phyloP scores from a whole-genome alignment of 2,888 invertebrate species.

The Amphipyra berbera region DNA sequence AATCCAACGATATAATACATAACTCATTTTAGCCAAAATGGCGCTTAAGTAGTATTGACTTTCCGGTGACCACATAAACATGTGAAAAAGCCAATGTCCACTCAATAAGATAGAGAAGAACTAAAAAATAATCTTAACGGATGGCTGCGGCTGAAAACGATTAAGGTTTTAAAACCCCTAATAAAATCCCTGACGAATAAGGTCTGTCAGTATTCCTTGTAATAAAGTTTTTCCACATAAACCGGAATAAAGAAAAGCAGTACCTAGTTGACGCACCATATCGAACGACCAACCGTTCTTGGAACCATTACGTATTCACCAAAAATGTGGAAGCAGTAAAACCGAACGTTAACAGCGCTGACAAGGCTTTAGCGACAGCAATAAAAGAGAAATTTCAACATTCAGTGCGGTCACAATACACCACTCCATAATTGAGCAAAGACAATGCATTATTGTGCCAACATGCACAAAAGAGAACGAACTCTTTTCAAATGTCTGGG shows the following conservation, averaged over 20 bases:
- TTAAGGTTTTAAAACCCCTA: no score
- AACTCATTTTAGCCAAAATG: no score
- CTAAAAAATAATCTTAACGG: no score
- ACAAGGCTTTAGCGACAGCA: slow-evolving; percentile 48
- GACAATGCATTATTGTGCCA: slow-evolving; percentile 78
- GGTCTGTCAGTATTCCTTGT: no score
- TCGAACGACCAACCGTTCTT: slow-evolving; percentile 48
- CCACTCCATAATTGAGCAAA: slow-evolving; percentile 88
- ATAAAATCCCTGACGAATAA: no score
- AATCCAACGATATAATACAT: no score
- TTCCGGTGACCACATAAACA: no score
- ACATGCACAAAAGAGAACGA: slow-evolving; percentile 70
- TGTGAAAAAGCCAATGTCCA: no score
- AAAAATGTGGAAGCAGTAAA: slow-evolving; percentile 84
- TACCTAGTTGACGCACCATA: slow-evolving; percentile 17
- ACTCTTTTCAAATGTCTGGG: slow-evolving; percentile 65
- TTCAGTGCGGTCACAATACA: slow-evolving; percentile 75
- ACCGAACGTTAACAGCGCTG: slow-evolving; percentile 65
- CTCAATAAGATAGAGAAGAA: no score
- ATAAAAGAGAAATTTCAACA: slow-evolving; percentile 83
- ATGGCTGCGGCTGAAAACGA: no score
- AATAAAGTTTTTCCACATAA: background rate
- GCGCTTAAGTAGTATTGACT: no score
- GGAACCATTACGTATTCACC: slow-evolving; percentile 72
- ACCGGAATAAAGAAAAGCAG: slow-evolving; percentile 7